Evolutionary conservation across 2,797 vertebrate genomes (phyloP), one percentile per base, ranked within the genome.

Genomic region (Poecilia wingei): DNA sequence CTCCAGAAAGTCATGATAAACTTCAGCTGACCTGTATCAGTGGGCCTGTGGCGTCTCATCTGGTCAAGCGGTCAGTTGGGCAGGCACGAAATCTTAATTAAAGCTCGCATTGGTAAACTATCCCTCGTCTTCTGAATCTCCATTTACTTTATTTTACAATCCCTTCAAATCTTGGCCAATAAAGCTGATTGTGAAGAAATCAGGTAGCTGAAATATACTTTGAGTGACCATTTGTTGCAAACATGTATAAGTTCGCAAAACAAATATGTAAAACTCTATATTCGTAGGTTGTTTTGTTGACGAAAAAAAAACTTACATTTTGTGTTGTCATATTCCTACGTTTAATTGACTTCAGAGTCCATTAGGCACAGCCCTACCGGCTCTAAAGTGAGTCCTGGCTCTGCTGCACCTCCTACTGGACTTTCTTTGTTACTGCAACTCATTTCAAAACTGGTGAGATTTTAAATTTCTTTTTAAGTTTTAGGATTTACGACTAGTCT

Each of bases 361-460:
- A 49, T 18, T 49, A 49, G 1, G 47, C 47, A 2, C 47, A 20
- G 16, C 47, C 47, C 47, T 49, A 20, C 47, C 16, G 47, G 47
- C 5, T 46, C 45, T 41, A 41, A 41, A 41, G 39, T 41, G 39
- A 41, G 39, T 41, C 6, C n/a, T 16, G 46, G 75, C 16, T 79
- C 72, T 76, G 53, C 73, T 66, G 10, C 86, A 28, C 89, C 81
- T 73, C 74, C 82, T 89, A 51, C 28, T 82, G 94, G 86, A 77
- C 1, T 1, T 20, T 31, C 6, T 33, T 41, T 46, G 57, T 64
- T 81, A 88, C 43, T 90, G 64, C 89, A 89, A 13, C 20, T 31
- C 18, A 45, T 28, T 39, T 41, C 36, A 74, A 53, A 39, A 41
- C 3, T 66, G 5, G 4, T 64, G 0, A 39, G 36, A 39, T 39